These are phyloP conservation scores for Coenonympha glycerion DNA, from an alignment of 2,888 invertebrate species.

Conservation along the genomic window DNA sequence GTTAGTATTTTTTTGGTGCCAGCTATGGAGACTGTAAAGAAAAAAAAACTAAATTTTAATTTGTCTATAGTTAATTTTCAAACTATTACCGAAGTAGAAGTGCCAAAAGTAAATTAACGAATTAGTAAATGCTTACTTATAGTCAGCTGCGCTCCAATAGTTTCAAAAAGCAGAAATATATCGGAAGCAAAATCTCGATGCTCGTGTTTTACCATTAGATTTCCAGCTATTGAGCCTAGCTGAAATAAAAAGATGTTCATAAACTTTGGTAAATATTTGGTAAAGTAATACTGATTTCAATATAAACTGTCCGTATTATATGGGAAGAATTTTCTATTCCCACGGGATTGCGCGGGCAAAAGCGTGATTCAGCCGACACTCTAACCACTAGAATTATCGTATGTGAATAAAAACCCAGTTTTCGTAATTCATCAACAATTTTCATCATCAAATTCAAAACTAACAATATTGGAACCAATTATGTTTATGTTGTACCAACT, in stretches of 20 bases:
- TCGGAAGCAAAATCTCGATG: slow-evolving; percentile 80
- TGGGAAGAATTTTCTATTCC: too few species aligned
- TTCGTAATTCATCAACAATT: too few species aligned
- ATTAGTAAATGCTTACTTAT: slow-evolving; percentile 50
- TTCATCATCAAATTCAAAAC: too few species aligned
- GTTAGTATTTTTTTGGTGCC: slow-evolving; percentile 12
- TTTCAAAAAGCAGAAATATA: slow-evolving; percentile 76
- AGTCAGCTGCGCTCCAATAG: slow-evolving; percentile 68
- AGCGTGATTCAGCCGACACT: too few species aligned
- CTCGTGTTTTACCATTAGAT: slow-evolving; percentile 79
- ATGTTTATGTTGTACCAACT: too few species aligned
- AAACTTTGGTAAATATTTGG: too few species aligned
- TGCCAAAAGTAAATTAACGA: not conserved
- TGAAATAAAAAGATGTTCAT: too few species aligned
- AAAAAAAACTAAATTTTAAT: not conserved
- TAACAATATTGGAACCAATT: not conserved
- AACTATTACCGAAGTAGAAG: not conserved
- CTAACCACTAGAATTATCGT: too few species aligned
- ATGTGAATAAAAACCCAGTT: too few species aligned
- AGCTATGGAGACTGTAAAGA: slow-evolving; percentile 12
- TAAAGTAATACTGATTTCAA: too few species aligned
- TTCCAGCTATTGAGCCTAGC: slow-evolving; percentile 80
- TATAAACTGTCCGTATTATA: too few species aligned
- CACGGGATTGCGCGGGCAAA: too few species aligned
- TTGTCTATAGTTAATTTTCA: not conserved